A percentile compares a stretch with the other conserved stretches of the same genome.
Evolutionary conservation across 2,113 vertebrate genomes (phyloP).

Genomic region (Scolopax mira): DNA sequence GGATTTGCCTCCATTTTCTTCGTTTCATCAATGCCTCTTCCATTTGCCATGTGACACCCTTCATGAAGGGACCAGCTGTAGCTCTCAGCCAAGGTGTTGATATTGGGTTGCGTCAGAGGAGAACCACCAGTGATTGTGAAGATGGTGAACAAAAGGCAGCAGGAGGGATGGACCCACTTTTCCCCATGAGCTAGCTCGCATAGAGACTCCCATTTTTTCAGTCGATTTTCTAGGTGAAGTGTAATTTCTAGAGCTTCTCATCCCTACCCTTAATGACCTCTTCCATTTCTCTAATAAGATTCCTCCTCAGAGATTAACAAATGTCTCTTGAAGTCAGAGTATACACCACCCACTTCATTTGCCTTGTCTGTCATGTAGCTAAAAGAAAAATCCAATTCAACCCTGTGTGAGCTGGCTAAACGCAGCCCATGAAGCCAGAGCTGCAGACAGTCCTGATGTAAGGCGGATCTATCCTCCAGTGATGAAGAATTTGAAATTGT

Average conservation of each 20-base stretch:
- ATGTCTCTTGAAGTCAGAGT: neutral
- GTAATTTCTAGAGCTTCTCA: conserved; percentile 5
- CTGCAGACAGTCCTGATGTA: neutral
- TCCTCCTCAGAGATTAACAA: conserved; percentile 28
- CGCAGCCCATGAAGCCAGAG: neutral
- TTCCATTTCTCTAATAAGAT: conserved; percentile 31
- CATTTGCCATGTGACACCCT: neutral
- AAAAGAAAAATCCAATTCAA: neutral
- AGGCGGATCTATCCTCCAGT: neutral
- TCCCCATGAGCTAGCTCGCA: neutral
- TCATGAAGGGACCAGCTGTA: neutral
- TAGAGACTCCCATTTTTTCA: neutral
- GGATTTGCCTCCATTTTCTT: neutral
- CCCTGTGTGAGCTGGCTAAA: neutral
- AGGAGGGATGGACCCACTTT: neutral
- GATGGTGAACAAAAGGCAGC: neutral
- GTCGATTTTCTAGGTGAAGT: neutral
- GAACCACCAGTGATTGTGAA: neutral
- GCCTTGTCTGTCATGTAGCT: neutral
- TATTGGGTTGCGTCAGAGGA: neutral
- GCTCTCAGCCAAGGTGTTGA: neutral
- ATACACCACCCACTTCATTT: neutral
- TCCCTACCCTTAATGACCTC: neutral
- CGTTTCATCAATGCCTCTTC: neutral
- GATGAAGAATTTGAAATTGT: neutral